phyloP scores from a whole-genome alignment of 2,113 vertebrate genomes.

The Dicentrarchus labrax region DNA sequence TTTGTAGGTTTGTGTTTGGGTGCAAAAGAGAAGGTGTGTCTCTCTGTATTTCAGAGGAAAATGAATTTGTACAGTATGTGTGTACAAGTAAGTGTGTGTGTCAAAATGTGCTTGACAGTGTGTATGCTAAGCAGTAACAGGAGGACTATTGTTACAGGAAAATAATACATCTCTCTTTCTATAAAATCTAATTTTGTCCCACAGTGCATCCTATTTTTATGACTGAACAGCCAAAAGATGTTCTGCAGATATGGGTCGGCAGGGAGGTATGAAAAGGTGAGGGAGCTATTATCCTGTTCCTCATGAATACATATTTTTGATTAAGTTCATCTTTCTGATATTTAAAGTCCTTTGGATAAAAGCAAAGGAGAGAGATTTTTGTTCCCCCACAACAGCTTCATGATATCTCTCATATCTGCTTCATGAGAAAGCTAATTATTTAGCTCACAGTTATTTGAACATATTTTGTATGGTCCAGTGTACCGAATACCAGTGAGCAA shows the following conservation, averaged over 20 bases:
- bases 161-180: conserved; percentile 58
- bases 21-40: not conserved
- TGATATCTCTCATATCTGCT: conserved; percentile 39
- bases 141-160: conserved; percentile 51
- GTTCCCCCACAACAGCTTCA: conserved; percentile 18
- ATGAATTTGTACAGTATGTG: conserved; percentile 20
- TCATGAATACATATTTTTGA: conserved; percentile 76
- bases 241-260: conserved; percentile 53
- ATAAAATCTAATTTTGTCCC: conserved; percentile 69
- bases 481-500: not conserved
- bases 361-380: conserved; percentile 13
- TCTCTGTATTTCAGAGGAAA: conserved; percentile 14
- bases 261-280: conserved; percentile 61
- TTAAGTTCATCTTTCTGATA: conserved; percentile 68
- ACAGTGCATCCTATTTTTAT: conserved; percentile 48
- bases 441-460: conserved; percentile 9
- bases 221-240: conserved; percentile 59
- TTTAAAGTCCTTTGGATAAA: conserved; percentile 54
- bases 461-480: not conserved
- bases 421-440: conserved; percentile 51
- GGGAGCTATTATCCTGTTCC: conserved; percentile 61
- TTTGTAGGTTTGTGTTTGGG: not conserved
- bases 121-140: conserved; percentile 30
- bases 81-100: not conserved
- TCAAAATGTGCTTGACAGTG: not conserved